Evolutionary conservation across 2,888 invertebrate genomes (phyloP), one percentile per base, ranked within the genome.

Genomic region (Dolomedes plantarius): DNA sequence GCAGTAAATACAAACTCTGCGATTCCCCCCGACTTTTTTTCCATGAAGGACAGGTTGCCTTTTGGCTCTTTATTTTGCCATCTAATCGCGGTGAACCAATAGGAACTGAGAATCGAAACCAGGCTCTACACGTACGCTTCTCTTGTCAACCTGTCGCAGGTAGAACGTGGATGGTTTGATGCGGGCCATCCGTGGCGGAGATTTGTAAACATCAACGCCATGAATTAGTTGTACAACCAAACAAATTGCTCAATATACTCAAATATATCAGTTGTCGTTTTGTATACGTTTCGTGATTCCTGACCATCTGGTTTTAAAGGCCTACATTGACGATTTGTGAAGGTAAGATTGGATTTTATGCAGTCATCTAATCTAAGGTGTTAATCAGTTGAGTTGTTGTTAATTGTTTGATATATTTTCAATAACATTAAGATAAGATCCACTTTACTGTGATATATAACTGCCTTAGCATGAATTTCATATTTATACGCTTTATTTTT

Each of bases 1-100:
- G 72, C 56, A 68, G 83, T 85, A 85, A 85, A 85, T 68, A 85
- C 77, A 77, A 77, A 73, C 83, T 75, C 28, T 36, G 31, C 75
- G 71, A 32, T 62, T 56, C 65, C 72, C 71, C 32, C 71, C 64
- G 3, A 31, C 32, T 32, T 50, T n/a, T 23, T 50, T 31, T 27
- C 13, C 31, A 39, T 68, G 83, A 85, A 85, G 83, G 83, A 85
- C 83, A 85, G 83, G 83, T 85, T 77, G 23, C 50, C 74, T 29
- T 36, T 67, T 41, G 19, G 31, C 2, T 46, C 62, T 76, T 67
- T 75, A 29, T 64, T 28, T 62, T 56, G 11, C 76, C 64, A 50
- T 31, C 71, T 65, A 76, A 68, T 11, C 39, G n/a, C 19, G 31
- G 31, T 23, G 65, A 65, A 23, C 82, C 82, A 83, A 83, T 83